Evolutionary conservation across 2,888 invertebrate species (phyloP).

Genomic region (Melinaea marsaeus): DNA sequence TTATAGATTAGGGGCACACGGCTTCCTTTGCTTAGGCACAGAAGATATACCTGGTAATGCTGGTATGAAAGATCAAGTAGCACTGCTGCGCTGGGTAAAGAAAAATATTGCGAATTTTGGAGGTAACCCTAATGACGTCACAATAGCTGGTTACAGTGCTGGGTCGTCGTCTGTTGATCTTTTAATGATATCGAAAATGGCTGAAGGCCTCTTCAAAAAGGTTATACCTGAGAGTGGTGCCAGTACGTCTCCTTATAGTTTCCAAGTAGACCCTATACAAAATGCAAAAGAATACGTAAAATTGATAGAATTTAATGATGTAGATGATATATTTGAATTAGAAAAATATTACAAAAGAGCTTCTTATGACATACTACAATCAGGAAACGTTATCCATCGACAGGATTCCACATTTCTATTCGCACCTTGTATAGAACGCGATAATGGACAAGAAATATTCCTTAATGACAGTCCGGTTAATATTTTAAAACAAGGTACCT

Average conservation of each 20-base stretch:
- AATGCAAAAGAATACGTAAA: slow-evolving; percentile 45
- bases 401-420: slow-evolving; percentile 34
- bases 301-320: slow-evolving; percentile 37
- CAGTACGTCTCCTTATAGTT: slow-evolving; percentile 34
- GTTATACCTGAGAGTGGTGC: slow-evolving; percentile 50
- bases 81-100: slow-evolving; percentile 38
- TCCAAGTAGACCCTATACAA: slow-evolving; percentile 45
- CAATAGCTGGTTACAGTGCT: slow-evolving; percentile 48
- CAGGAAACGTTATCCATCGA: slow-evolving; percentile 21
- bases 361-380: slow-evolving; percentile 36
- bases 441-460: slow-evolving; percentile 37
- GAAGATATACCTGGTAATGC: slow-evolving; percentile 39
- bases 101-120: slow-evolving; percentile 40
- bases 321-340: slow-evolving; percentile 40
- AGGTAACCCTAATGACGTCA: slow-evolving; percentile 41
- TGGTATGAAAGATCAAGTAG: slow-evolving; percentile 42
- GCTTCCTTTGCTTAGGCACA: slow-evolving; percentile 37
- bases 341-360: slow-evolving; percentile 47
- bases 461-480: slow-evolving; percentile 41
- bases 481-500: slow-evolving; percentile 40
- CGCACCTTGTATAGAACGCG: slow-evolving; percentile 39
- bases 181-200: slow-evolving; percentile 42
- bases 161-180: slow-evolving; percentile 48
- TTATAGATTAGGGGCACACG: slow-evolving; percentile 43
- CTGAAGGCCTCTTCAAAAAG: slow-evolving; percentile 46